Percentiles rank a stretch among this genome's conserved stretches.
phyloP scores from a whole-genome alignment of 2,888 invertebrate genomes.

The Amiota communis region DNA sequence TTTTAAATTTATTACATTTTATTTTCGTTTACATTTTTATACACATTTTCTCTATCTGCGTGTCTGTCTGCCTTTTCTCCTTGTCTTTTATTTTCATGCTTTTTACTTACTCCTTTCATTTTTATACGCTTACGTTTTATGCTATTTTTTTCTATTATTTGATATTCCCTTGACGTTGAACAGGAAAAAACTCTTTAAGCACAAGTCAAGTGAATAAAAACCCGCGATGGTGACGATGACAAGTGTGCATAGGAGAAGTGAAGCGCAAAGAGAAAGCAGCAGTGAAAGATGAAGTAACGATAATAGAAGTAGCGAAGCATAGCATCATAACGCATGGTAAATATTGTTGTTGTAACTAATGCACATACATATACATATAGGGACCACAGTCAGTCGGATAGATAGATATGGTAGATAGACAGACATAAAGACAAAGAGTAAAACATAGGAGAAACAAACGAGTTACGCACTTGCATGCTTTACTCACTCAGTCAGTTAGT shows the following conservation, averaged over 20 bases:
- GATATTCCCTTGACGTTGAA: conserved; percentile 24
- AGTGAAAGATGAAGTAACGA: not conserved
- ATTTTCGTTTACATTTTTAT: conserved; percentile 46
- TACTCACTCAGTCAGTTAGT: not conserved
- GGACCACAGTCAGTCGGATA: too few species aligned
- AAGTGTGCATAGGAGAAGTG: not conserved
- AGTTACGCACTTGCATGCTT: conserved; percentile 11
- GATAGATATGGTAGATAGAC: not conserved
- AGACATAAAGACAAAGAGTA: not conserved
- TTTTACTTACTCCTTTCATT: conserved; percentile 6
- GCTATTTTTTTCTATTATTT: not conserved
- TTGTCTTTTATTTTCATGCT: not conserved
- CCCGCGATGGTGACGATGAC: conserved; percentile 11
- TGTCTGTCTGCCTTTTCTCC: not conserved
- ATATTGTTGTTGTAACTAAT: conserved; percentile 1
- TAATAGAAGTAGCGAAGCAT: too few species aligned
- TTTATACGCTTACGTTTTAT: not conserved
- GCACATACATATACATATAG: not conserved
- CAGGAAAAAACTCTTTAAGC: conserved; percentile 29
- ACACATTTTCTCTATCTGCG: conserved; percentile 38
- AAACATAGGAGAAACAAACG: not conserved
- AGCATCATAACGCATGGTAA: not conserved
- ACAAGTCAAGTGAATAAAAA: conserved; percentile 32
- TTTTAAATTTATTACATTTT: conserved; percentile 52
- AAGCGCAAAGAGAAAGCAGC: not conserved